Evolutionary conservation across 2,888 invertebrate species (phyloP), one percentile per base, ranked within the genome.

Genomic region (Ommatoiulus sabulosus): DNA sequence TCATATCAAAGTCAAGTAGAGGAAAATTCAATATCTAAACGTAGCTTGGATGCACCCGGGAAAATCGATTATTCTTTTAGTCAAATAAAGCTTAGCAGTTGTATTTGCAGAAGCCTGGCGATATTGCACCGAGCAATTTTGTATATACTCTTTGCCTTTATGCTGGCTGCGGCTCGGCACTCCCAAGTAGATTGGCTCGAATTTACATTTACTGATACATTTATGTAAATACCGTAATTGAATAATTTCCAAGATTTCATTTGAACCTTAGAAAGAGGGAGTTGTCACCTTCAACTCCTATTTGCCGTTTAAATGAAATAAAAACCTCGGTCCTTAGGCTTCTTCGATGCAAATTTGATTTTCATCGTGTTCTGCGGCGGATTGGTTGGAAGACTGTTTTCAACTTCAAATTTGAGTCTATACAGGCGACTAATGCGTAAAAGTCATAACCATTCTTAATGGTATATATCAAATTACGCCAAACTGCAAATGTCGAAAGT

Each of bases 11-110:
- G 63, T 63, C 63, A 63, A 63, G 63, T 63, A 20, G 63, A 63
- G 63, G 63, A 63, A 63, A 63, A 63, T 63, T 63, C 63, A 63
- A 63, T 63, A 63, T 63, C 63, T 63, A 63, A 63, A 63, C 63
- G 63, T 20, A 20, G 63, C 5, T 3, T 63, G 20, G 63, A 63
- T 63, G 63, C 63, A 63, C 63, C 63, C n/a, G 63, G 63, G 63
- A 63, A 63, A 63, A 63, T 63, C 63, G 63, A 63, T 63, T 63
- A 63, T 63, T 63, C 63, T 63, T 63, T 63, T 63, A 63, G 63
- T 63, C 63, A 63, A 63, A 63, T 63, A 63, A 63, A 63, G 63
- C 63, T 63, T 63, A 63, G 63, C 63, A 63, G 63, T 63, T n/a
- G 63, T 4, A 63, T 63, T 63, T 63, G 63, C 63, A n/a, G 7